phyloP scores from a whole-genome alignment of 2,797 vertebrate genomes.

The Ataeniobius toweri region DNA sequence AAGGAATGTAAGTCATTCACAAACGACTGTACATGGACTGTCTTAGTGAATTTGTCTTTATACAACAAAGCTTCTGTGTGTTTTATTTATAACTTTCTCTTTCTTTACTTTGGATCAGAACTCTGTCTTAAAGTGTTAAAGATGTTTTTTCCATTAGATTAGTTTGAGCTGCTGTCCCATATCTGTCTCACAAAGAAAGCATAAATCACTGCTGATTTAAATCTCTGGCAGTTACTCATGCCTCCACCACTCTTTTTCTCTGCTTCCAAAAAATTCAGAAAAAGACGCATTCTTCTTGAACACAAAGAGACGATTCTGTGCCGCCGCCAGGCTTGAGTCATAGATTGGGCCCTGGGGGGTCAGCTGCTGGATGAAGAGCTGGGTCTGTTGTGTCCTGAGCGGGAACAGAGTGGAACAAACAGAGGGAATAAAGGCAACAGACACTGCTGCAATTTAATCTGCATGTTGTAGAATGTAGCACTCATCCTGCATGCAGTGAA shows the following conservation, averaged over 20 bases:
- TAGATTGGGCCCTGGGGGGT: constrained; percentile 59
- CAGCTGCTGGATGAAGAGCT: constrained; percentile 57
- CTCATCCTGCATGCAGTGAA: neutral
- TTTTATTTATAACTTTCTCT: neutral
- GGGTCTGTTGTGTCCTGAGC: constrained; percentile 48
- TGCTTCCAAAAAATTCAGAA: constrained; percentile 52
- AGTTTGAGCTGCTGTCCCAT: constrained; percentile 26
- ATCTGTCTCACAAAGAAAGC: constrained; percentile 30
- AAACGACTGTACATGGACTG: neutral
- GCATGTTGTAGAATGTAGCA: neutral
- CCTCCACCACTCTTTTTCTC: constrained; percentile 42
- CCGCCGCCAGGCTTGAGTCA: constrained; percentile 67
- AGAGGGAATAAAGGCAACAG: constrained; percentile 43
- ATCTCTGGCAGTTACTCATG: constrained; percentile 50
- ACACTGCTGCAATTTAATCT: constrained; percentile 23
- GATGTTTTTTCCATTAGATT: neutral
- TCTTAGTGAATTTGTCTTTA: neutral
- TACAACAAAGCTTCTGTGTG: neutral
- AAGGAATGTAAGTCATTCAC: neutral
- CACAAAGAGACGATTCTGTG: constrained; percentile 77
- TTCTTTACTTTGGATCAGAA: constrained; percentile 1
- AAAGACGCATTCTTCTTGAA: constrained; percentile 68
- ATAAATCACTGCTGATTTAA: constrained; percentile 60
- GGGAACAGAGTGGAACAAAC: constrained; percentile 40
- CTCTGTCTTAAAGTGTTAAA: neutral